Evolutionary conservation across 2,888 invertebrate genomes (phyloP), one percentile per base, ranked within the genome.

Genomic region (Autographa pulchrina): DNA sequence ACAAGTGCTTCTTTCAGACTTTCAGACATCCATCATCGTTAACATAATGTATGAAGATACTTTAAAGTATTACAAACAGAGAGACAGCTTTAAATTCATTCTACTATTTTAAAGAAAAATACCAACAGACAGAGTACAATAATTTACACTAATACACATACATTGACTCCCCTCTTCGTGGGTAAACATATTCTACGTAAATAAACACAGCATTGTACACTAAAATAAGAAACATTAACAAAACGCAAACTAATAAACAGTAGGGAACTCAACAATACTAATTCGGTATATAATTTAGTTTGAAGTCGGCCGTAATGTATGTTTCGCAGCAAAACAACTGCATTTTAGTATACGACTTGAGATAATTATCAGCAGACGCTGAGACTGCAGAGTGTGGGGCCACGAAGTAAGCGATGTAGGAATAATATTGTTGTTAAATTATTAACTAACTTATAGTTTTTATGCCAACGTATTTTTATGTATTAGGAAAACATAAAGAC

Each of bases 281-380:
- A 56, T 8, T 20, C 4, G 25, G 60, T 32, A 13, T 7, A 32
- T 48, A 52, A 32, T 7, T 31, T 20, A 59, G 20, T 48, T 56
- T 58, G 9, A 61, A 62, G 32, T n/a, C 38, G 16, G 43, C 56
- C 25, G 72, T 61, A 56, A 56, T 56, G 54, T 56, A 66, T 65
- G 66, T 71, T 75, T 52, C 41, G 52, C 71, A 68, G 70, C 16
- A 60, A 77, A 81, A 80, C 81, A 73, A 77, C 64, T 82, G 82
- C 75, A 72, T 68, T 83, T 82, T 83, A 82, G 75, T 73, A 72
- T 74, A 41, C 31, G 78, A 80, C 68, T 70, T 65, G 68, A 74
- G 81, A 81, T 81, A 84, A 79, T 84, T 84, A 83, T 67, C 62
- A 70, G 62, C 84, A 82, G 84, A 79, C 69, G 66, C 68, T 72